Evolutionary conservation across 2,888 invertebrate species (phyloP), one percentile per base, ranked within the genome.

Genomic region (Cheilosia vernalis): DNA sequence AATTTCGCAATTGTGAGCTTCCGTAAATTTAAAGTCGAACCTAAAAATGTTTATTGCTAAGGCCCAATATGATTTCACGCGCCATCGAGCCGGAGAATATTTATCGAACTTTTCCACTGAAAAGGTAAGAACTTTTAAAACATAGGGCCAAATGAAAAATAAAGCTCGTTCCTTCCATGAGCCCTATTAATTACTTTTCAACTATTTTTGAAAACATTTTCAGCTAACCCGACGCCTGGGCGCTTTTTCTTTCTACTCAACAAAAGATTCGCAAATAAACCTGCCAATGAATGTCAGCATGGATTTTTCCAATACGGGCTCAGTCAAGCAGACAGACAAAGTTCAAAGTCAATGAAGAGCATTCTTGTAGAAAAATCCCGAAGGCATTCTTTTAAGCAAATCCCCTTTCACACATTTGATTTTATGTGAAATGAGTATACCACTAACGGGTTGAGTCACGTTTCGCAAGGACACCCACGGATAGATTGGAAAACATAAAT

Each of bases 181-280:
- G 5, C n/a, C 19, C 33, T 21, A 49, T 49, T 49, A 33, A 47
- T 63, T 33, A 9, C 19, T 49, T 63, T 63, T 49, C 1, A 63
- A 37, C 47, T 27, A 63, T 63, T 63, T 3, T 49, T 15, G 30
- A 47, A 9, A 33, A 49, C 19, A 63, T 19, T 37, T 33, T 63
- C 9, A 47, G 6, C 30, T 33, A 63, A 7, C 19, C 3, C 30
- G 5, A 19, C 13, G 13, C 37, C 13, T 19, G 9, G 56, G 10
- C 4, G n/a, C 4, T 19, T 27, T 17, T 2, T 2, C 27, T 44
- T 44, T 27, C 5, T 17, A 2, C 3, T 21, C 6, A 19, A 4
- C 1, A 4, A 56, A 56, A 56, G 2, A 19, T 37, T 56, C 37
- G 2, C 37, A 21, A 13, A 13, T 9, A 37, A 37, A 13, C 5